Percentiles rank a stretch among this genome's conserved stretches.
These are phyloP conservation scores for Leptinotarsa texana DNA, from an alignment of 1,140 invertebrate genomes.

Conservation along the genomic window DNA sequence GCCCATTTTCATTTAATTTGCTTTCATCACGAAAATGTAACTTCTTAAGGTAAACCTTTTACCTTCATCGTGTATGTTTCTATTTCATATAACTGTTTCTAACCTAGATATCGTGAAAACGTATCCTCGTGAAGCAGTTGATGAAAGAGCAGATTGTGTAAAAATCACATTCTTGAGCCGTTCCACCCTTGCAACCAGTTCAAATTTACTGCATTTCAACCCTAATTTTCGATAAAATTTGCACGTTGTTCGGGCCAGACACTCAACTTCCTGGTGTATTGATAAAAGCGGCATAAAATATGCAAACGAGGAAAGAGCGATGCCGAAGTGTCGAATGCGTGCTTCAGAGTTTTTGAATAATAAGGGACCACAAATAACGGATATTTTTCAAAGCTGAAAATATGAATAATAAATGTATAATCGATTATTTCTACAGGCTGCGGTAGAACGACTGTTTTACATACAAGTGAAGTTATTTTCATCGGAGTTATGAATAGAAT, in stretches of 20 bases:
- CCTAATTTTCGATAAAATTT: conserved; percentile 13
- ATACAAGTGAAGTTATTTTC: neutral
- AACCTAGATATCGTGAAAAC: no score
- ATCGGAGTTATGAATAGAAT: no score
- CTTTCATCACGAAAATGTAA: no score
- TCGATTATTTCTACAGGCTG: neutral
- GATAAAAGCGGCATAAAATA: conserved; percentile 12
- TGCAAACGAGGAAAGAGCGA: conserved; percentile 7
- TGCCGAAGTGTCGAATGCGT: conserved; percentile 12
- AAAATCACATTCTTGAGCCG: neutral
- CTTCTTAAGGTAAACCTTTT: no score
- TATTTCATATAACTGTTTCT: no score
- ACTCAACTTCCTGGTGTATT: neutral
- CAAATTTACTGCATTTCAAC: neutral
- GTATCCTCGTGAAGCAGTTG: no score
- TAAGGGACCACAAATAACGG: conserved; percentile 12
- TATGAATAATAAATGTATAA: conserved; percentile 15
- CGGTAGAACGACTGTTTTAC: neutral
- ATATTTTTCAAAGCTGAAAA: conserved; percentile 16
- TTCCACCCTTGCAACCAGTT: neutral
- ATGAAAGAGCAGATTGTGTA: neutral
- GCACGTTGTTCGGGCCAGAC: neutral
- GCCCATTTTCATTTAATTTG: no score
- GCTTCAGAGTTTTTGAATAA: conserved; percentile 8
- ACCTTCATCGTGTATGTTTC: no score